Base-by-base conservation (phyloP, 2,797 vertebrate genomes). In the Esox lucius region DNA sequence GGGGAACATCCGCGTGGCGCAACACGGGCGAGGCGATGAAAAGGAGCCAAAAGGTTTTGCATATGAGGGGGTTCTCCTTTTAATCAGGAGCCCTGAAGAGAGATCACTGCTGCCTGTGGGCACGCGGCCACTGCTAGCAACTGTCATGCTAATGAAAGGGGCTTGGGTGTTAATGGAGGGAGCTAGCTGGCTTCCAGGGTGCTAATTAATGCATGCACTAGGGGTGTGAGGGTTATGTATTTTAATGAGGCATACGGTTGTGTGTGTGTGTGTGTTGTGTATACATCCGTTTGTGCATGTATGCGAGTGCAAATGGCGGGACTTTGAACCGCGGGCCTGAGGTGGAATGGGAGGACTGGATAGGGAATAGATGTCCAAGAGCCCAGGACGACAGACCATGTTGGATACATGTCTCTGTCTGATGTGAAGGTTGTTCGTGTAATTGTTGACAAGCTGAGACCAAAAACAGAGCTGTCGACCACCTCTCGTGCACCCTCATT, bases 131-230 rank as follows among this genome's bases (percentile, higher is more conserved):
- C 84, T 81, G 83, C 86, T 84, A 87, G 88, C 90, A 87, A 93
- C 90, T 93, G 91, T 93, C 90, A 94, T 94, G 92, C 89, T 93
- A 93, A 95, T 94, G 90, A 93, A 92, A 90, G 88, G 88, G 85
- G 86, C 88, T 85, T 79, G 89, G 84, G 91, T 93, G 92, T 92
- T 93, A 94, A 94, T 91, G 84, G 88, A 89, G 87, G 79, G 87
- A 82, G 86, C 89, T 90, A 88, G 89, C 91, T 93, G 93, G 90
- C 92, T 93, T 93, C 91, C 87, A 85, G 87, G 78, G 83, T 88
- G 90, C 89, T 94, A 94, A 94, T 94, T 94, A 94, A 93, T 89
- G 91, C 87, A 87, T 89, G 87, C 83, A 78, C 87, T 78, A 88
- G 85, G 81, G 83, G 80, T 72, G 74, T 81, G 81, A 46, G 71